Evolutionary conservation across 2,888 invertebrate genomes (phyloP).

Genomic region (Drosophila macrothrix): DNA sequence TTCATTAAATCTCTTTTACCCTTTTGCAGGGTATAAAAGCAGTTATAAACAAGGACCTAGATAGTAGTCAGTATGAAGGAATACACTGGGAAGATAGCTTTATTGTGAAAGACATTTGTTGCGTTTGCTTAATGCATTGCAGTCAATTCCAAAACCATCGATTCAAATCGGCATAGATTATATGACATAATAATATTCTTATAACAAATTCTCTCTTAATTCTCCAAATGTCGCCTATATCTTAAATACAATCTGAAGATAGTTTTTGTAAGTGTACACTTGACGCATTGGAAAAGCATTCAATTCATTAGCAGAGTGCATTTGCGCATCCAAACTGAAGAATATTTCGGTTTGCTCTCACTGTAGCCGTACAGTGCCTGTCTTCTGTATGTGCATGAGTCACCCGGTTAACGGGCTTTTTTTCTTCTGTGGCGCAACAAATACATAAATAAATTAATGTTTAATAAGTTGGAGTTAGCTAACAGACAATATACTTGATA

Average conservation of each 20-base stretch:
- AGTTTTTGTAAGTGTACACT: constrained; percentile 34
- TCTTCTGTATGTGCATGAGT: constrained; percentile 40
- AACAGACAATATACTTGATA: not conserved
- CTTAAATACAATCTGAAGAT: not conserved
- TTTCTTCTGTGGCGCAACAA: constrained; percentile 1
- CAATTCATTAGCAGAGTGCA: constrained; percentile 78
- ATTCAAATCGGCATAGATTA: not conserved
- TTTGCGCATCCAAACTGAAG: constrained; percentile 62
- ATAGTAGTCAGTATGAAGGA: not conserved
- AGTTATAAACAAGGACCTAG: not conserved
- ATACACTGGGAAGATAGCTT: constrained; percentile 8
- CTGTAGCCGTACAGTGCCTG: constrained; percentile 33
- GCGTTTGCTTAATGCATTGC: not conserved
- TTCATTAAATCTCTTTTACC: not conserved
- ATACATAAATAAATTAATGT: constrained; percentile 46
- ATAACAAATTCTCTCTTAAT: not conserved
- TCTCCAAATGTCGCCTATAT: not conserved
- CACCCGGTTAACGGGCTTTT: constrained; percentile 27
- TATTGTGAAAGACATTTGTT: not conserved
- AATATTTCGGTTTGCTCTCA: constrained; percentile 27
- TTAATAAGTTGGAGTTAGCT: constrained; percentile 1
- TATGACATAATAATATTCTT: not conserved
- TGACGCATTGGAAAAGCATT: constrained; percentile 56
- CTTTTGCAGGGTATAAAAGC: not conserved
- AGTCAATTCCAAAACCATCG: not conserved